Percentiles rank a stretch among this genome's conserved stretches.
Evolutionary conservation across 2,113 vertebrate species (phyloP).

Genomic region (Lathamus discolor): DNA sequence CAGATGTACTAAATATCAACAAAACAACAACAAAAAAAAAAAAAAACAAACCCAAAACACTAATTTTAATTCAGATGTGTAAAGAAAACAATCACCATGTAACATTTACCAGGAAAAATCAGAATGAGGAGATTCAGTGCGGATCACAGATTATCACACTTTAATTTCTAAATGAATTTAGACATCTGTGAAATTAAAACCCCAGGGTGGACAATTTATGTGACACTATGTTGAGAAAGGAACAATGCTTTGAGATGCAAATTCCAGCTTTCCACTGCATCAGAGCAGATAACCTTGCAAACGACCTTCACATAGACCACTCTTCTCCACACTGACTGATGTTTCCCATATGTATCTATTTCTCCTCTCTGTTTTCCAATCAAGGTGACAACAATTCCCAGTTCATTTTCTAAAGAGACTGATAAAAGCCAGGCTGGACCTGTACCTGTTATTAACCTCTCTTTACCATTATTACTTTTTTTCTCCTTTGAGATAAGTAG

Average conservation of each 20-base stretch:
- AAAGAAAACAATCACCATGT: conserved; percentile 54
- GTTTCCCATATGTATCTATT: conserved; percentile 72
- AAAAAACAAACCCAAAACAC: not conserved
- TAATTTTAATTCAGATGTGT: not conserved
- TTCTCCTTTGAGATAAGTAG: conserved; percentile 68
- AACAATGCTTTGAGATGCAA: conserved; percentile 79
- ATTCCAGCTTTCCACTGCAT: conserved; percentile 65
- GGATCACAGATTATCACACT: conserved; percentile 69
- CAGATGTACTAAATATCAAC: not conserved
- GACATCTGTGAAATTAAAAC: conserved; percentile 80
- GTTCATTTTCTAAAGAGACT: conserved; percentile 76
- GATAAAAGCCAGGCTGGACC: conserved; percentile 65
- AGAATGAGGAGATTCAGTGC: conserved; percentile 35
- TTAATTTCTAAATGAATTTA: conserved; percentile 79
- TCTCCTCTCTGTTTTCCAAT: conserved; percentile 70
- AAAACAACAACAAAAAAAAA: not conserved
- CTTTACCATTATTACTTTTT: conserved; percentile 70
- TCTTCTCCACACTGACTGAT: conserved; percentile 67
- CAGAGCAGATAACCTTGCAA: conserved; percentile 74
- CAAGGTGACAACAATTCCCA: conserved; percentile 76
- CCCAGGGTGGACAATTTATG: conserved; percentile 68
- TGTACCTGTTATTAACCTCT: conserved; percentile 75
- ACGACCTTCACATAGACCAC: conserved; percentile 70
- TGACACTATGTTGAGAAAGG: conserved; percentile 65
- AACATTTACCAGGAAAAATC: conserved; percentile 25